A percentile compares a stretch with the other conserved stretches of the same genome.
Conservation (phyloP, 2,797 vertebrate genomes). For the Smutsia gigantea region DNA sequence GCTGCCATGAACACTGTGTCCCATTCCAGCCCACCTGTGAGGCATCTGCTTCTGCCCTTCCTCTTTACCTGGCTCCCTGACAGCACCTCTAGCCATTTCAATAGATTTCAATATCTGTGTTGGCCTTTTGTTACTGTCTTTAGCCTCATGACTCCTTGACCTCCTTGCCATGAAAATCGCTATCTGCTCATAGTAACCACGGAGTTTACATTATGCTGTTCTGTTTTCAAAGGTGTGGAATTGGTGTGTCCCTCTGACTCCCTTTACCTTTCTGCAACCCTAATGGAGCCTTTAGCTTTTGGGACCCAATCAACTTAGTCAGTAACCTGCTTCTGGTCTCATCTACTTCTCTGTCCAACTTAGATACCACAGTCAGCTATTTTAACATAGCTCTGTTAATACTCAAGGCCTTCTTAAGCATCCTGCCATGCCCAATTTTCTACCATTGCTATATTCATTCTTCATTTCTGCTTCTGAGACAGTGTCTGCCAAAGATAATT, state of each 20-base stretch:
- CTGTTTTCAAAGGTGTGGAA: neutral
- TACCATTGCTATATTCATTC: neutral
- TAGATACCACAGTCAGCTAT: neutral
- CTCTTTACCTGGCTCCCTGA: neutral
- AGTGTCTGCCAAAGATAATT: neutral
- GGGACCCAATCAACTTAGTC: neutral
- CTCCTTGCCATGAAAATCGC: neutral
- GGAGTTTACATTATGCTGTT: neutral
- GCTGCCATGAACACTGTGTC: neutral
- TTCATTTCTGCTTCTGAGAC: neutral
- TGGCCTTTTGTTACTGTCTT: neutral
- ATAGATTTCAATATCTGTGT: neutral
- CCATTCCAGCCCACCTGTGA: neutral
- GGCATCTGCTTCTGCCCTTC: neutral
- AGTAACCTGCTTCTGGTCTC: neutral
- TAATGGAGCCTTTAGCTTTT: neutral
- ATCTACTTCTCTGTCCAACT: neutral
- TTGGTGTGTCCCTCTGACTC: neutral
- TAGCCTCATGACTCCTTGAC: neutral
- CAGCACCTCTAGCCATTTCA: neutral
- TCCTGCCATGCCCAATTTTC: neutral
- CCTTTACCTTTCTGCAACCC: neutral
- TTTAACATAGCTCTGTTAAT: neutral
- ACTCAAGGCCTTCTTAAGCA: neutral
- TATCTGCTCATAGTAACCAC: neutral